phyloP scores from a whole-genome alignment of 1,140 invertebrate species.

The Spodoptera litura region DNA sequence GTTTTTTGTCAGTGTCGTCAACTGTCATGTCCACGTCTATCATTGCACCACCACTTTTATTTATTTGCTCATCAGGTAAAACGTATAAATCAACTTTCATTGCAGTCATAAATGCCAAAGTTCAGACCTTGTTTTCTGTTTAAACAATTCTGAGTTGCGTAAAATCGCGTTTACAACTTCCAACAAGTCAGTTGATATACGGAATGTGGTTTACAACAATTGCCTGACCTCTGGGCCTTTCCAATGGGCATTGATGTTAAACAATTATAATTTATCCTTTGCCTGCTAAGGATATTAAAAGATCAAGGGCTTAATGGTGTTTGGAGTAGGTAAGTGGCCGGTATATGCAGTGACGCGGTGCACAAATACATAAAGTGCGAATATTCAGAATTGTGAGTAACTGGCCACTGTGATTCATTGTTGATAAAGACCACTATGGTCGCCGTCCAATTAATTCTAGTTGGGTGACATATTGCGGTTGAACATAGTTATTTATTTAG shows the following conservation, averaged over 20 bases:
- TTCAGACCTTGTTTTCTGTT: constrained; percentile 29
- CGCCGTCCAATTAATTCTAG: constrained; percentile 20
- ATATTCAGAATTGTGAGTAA: constrained; percentile 46
- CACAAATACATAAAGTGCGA: constrained; percentile 11
- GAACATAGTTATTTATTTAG: constrained; percentile 18
- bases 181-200: constrained; percentile 27
- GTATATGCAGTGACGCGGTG: constrained; percentile 21
- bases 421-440: constrained; percentile 51
- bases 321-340: constrained; percentile 16
- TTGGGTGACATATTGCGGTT: constrained; percentile 31
- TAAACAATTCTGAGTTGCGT: constrained; percentile 46
- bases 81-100: constrained; percentile 41
- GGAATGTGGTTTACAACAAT: constrained; percentile 54
- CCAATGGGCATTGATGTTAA: constrained; percentile 37
- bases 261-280: constrained; percentile 58
- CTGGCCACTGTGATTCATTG: constrained; percentile 42
- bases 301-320: constrained; percentile 59
- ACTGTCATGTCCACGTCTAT: constrained; percentile 23
- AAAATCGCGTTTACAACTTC: constrained; percentile 40
- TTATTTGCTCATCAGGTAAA: constrained; percentile 43
- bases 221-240: constrained; percentile 50
- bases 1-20: constrained; percentile 41
- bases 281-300: constrained; percentile 60
- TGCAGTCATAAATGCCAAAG: constrained; percentile 39
- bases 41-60: constrained; percentile 32